phyloP scores from a whole-genome alignment of 2,888 invertebrate species.

The Dermolepida albohirtum region DNA sequence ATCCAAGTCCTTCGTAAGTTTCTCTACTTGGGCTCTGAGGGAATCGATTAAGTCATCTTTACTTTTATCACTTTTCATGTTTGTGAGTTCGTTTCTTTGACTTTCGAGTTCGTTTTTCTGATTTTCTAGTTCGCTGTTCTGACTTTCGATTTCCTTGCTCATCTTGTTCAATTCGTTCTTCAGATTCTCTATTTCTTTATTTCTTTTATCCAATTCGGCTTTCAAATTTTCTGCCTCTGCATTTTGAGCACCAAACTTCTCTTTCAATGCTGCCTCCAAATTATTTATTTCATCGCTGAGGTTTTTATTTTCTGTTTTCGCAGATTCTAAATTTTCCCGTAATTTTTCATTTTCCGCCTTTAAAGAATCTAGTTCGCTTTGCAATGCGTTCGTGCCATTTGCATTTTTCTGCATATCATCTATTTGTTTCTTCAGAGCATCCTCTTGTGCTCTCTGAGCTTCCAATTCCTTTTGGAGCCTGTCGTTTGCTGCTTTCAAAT shows the following conservation, averaged over 20 bases:
- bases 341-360: constrained; percentile 40
- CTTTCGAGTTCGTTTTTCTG: constrained; percentile 5
- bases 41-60: neutral
- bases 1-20: constrained; percentile 23
- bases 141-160: constrained; percentile 29
- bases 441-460: constrained; percentile 12
- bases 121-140: neutral
- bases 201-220: neutral
- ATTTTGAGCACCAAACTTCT: constrained; percentile 30
- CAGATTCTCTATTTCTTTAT: constrained; percentile 4
- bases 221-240: constrained; percentile 3
- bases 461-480: constrained; percentile 35
- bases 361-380: constrained; percentile 8
- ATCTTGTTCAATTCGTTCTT: constrained; percentile 12
- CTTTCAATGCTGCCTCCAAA: constrained; percentile 18
- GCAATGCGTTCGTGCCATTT: constrained; percentile 27
- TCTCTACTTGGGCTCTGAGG: constrained; percentile 13
- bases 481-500: constrained; percentile 4
- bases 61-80: constrained; percentile 11
- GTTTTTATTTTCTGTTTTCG: neutral
- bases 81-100: neutral
- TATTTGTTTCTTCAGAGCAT: constrained; percentile 28
- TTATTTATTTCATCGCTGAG: constrained; percentile 6
- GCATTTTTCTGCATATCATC: constrained; percentile 18
- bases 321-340: constrained; percentile 27